phyloP scores from a whole-genome alignment of 2,888 invertebrate genomes.

The Leuctra nigra region DNA sequence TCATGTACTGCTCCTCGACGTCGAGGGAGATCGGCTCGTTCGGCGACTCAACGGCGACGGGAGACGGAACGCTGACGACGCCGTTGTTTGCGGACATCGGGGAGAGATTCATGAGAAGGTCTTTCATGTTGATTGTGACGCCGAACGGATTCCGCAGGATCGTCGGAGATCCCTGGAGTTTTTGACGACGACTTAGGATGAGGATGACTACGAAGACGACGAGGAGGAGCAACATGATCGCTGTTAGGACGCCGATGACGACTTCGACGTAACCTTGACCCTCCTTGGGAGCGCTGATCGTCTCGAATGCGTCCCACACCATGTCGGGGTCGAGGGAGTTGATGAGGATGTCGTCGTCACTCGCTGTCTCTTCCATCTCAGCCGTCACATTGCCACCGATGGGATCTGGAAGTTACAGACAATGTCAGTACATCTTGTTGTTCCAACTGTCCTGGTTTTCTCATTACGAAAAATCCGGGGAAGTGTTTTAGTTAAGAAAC shows the following conservation, averaged over 20 bases:
- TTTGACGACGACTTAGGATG: constrained; percentile 51
- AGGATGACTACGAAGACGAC: constrained; percentile 57
- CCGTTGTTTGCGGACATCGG: constrained; percentile 43
- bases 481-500: no score
- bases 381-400: constrained; percentile 46
- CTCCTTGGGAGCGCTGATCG: constrained; percentile 51
- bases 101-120: constrained; percentile 51
- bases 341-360: constrained; percentile 47
- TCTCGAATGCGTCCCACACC: constrained; percentile 47
- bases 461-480: no score
- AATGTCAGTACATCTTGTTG: no score
- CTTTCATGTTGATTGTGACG: constrained; percentile 62
- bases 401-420: constrained; percentile 35
- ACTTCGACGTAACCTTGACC: constrained; percentile 53
- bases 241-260: constrained; percentile 56
- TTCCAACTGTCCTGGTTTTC: no score
- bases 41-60: constrained; percentile 39
- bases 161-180: constrained; percentile 51
- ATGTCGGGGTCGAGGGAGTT: constrained; percentile 47
- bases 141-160: constrained; percentile 54
- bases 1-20: constrained; percentile 46
- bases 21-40: constrained; percentile 39
- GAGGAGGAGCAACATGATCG: constrained; percentile 55
- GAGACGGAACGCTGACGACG: constrained; percentile 38
- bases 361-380: constrained; percentile 43